Base-by-base conservation (phyloP, 2,888 invertebrate species). In the Protodeltote pygarga region DNA sequence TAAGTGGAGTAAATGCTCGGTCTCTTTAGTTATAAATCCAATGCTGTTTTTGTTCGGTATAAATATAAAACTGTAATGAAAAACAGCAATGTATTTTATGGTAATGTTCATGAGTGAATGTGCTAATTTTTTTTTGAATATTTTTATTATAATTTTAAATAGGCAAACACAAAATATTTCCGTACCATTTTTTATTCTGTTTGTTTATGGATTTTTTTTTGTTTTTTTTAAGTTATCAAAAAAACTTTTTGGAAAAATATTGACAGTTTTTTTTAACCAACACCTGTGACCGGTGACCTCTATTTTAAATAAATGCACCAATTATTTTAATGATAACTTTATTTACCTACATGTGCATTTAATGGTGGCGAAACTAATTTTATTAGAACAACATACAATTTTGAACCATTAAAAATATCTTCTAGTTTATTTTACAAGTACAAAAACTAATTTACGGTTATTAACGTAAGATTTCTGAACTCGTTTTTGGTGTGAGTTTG, bases 61-160 rank as follows among this genome's bases (percentile, higher is more conserved):
- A 3, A 4, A 3, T 19, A n/a, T 3, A 17, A 15, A n/a, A 9
- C 3, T 0, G 0, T 1, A 15, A 3, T 13, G 4, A 3, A 13
- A 37, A 44, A 8, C 24, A 23, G 46, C 45, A 52, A 65, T 65
- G 65, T 35, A 67, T 39, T 4, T 2, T 34, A 40, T 52, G 60
- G 14, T 60, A 49, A 58, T 40, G 23, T 38, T 47, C 35, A 28
- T 19, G 42, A 64, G 61, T 55, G 53, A 66, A 66, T 45, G 65
- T 49, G 48, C 13, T 24, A 23, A 33, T 48, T 27, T 47, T n/a
- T n/a, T n/a, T n/a, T n/a, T n/a, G n/a, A n/a, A n/a, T n/a, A n/a
- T n/a, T n/a, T n/a, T n/a, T n/a, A n/a, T n/a, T n/a, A n/a, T n/a
- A n/a, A n/a, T n/a, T n/a, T n/a, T n/a, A n/a, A n/a, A n/a, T n/a